Percentiles rank a stretch among this genome's conserved stretches.
Conservation (phyloP, 2,797 vertebrate genomes). For the Parotocinclus haroldoi region DNA sequence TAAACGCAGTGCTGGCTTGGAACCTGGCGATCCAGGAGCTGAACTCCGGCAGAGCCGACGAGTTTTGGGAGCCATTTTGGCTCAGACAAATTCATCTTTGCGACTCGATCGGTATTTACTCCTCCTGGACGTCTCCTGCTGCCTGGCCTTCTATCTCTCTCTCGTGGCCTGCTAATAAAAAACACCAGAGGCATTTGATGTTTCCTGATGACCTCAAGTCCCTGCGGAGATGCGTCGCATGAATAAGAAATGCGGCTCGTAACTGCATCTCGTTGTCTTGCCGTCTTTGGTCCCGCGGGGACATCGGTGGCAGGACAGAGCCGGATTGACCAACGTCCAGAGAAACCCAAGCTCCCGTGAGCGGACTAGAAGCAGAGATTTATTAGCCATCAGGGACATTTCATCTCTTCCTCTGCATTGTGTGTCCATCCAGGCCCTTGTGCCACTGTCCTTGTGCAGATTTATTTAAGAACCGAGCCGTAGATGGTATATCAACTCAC, state of each 20-base stretch:
- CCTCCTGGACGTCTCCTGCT: conserved; percentile 43
- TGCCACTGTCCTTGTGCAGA: conserved; percentile 58
- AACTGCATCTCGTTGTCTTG: conserved; percentile 65
- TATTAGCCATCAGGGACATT: conserved; percentile 65
- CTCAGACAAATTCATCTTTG: conserved; percentile 20
- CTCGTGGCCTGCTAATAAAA: conserved; percentile 39
- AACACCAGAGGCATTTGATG: conserved; percentile 54
- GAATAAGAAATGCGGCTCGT: conserved; percentile 69
- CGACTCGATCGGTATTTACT: conserved; percentile 55
- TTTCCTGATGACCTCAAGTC: conserved; percentile 63
- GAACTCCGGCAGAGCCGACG: background rate
- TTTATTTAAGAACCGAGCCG: conserved; percentile 62
- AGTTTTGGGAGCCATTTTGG: conserved; percentile 18
- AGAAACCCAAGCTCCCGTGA: conserved; percentile 61
- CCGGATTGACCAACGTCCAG: conserved; percentile 58
- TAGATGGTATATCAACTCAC: conserved; percentile 56
- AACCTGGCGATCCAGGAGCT: no score
- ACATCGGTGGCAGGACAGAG: conserved; percentile 47
- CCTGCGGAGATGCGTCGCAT: conserved; percentile 61
- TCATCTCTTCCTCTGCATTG: conserved; percentile 39
- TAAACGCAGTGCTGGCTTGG: no score
- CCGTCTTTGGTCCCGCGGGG: conserved; percentile 52
- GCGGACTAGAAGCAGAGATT: conserved; percentile 62
- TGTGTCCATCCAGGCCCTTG: conserved; percentile 51
- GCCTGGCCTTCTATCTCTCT: conserved; percentile 56